These are phyloP conservation scores for Netelia melanura DNA, from an alignment of 2,888 invertebrate species.

Conservation along the genomic window DNA sequence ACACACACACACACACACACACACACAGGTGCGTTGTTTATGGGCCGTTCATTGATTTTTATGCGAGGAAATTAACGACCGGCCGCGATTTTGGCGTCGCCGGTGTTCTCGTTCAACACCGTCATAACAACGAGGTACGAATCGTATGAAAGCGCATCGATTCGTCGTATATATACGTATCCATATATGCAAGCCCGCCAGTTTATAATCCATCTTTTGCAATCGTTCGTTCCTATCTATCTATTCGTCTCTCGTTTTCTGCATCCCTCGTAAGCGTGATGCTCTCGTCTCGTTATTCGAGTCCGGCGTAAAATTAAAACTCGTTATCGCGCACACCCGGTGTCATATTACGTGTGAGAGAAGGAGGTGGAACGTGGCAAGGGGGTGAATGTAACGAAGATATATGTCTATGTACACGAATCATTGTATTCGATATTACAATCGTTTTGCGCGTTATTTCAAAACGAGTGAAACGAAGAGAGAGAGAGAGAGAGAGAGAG, in stretches of 20 bases:
- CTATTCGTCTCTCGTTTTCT: too few species aligned
- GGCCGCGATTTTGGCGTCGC: conserved; percentile 81
- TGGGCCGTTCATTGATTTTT: conserved; percentile 85
- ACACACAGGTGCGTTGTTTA: conserved; percentile 78
- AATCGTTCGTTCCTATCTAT: conserved; percentile 14
- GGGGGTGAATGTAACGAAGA: neutral
- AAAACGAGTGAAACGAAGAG: neutral
- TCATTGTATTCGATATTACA: conserved; percentile 52
- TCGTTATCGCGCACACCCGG: conserved; percentile 36
- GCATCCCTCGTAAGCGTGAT: conserved; percentile 17
- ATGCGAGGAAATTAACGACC: conserved; percentile 84
- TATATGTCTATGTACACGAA: conserved; percentile 19
- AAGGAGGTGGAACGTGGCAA: too few species aligned
- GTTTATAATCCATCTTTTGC: conserved; percentile 54
- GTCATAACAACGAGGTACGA: conserved; percentile 57
- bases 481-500: neutral
- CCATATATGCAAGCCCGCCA: conserved; percentile 4
- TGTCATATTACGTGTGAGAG: conserved; percentile 21
- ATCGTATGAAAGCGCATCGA: conserved; percentile 36
- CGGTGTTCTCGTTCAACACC: conserved; percentile 65
- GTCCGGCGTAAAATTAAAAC: conserved; percentile 55
- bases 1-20: neutral
- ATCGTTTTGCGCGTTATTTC: conserved; percentile 39
- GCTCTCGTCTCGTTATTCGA: conserved; percentile 26
- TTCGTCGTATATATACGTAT: conserved; percentile 3